Conservation (phyloP, 2,113 vertebrate genomes). For the Penelope pileata region DNA sequence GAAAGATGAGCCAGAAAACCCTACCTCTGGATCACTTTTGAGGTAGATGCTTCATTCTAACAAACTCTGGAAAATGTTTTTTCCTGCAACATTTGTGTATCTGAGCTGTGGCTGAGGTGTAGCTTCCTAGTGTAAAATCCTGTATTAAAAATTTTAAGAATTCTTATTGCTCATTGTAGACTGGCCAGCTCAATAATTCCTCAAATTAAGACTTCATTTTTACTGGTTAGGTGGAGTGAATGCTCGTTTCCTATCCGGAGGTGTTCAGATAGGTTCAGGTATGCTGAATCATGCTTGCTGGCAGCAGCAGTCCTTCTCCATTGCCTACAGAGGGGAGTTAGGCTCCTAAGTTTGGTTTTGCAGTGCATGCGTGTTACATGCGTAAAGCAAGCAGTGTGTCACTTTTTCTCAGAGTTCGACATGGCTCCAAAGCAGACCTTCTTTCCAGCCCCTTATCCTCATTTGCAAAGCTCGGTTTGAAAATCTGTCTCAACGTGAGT, state of each 20-base stretch:
- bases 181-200: background rate
- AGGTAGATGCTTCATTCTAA: background rate
- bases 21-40: background rate
- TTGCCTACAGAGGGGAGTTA: background rate
- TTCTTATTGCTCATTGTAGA: background rate
- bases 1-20: background rate
- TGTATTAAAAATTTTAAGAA: background rate
- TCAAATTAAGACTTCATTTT: background rate
- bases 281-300: background rate
- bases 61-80: background rate
- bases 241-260: background rate
- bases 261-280: background rate
- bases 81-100: background rate
- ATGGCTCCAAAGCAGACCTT: background rate
- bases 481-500: background rate
- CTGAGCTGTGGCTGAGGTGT: background rate
- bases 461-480: background rate
- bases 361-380: accelerated
- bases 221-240: background rate
- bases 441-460: background rate
- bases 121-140: background rate
- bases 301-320: background rate
- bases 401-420: background rate
- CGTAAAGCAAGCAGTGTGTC: background rate
- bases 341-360: background rate